Conservation (phyloP, 2,113 vertebrate species). For the Hypocryptadius cinnamomeus region DNA sequence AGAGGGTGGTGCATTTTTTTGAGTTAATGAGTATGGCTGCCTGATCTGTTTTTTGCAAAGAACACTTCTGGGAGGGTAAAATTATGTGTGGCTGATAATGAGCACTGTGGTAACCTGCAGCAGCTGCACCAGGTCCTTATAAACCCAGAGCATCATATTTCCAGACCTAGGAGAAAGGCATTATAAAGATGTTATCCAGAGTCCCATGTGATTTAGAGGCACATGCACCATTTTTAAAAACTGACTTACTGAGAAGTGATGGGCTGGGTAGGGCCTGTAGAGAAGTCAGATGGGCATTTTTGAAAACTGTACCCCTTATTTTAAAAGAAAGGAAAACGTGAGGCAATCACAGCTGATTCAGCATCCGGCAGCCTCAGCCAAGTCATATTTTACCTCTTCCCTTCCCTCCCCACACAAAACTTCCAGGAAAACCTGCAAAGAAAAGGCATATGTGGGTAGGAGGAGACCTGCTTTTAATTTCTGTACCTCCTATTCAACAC, state of each 20-base stretch:
- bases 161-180: neutral
- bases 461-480: slow-evolving; percentile 64
- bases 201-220: neutral
- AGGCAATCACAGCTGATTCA: slow-evolving; percentile 60
- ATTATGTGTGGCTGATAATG: neutral
- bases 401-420: slow-evolving; percentile 53
- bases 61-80: neutral
- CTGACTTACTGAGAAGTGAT: neutral
- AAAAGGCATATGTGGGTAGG: slow-evolving; percentile 59
- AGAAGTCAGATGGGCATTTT: slow-evolving; percentile 13
- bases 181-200: neutral
- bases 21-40: neutral
- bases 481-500: slow-evolving; percentile 63
- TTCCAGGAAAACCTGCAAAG: slow-evolving; percentile 69
- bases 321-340: slow-evolving; percentile 60
- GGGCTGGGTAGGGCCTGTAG: neutral
- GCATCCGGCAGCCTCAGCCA: slow-evolving; percentile 54
- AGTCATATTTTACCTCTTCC: slow-evolving; percentile 62
- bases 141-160: neutral
- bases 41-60: neutral
- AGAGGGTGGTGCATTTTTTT: neutral
- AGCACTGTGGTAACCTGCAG: neutral
- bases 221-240: neutral
- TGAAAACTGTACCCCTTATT: slow-evolving; percentile 9
- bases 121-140: neutral